These are phyloP conservation scores for Heterotilapia buettikoferi DNA, from an alignment of 2,113 vertebrate species.

Conservation along the genomic window DNA sequence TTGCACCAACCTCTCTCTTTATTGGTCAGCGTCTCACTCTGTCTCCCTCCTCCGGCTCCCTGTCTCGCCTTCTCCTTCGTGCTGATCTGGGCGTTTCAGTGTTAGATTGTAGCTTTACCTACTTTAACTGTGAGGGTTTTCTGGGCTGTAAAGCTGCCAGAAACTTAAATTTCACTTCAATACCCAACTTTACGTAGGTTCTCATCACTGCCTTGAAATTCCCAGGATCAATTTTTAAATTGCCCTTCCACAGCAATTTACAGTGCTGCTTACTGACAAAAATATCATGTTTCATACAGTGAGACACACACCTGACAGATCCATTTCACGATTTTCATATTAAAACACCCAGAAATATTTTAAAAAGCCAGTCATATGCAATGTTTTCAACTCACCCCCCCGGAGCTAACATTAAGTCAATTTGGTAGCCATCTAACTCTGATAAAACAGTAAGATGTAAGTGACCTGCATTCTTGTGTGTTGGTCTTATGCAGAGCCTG, in stretches of 20 bases:
- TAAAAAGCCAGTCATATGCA: neutral
- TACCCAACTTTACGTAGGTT: neutral
- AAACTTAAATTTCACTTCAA: neutral
- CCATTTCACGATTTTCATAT: neutral
- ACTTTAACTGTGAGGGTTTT: neutral
- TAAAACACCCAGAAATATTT: neutral
- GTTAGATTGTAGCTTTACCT: neutral
- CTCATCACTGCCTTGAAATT: neutral
- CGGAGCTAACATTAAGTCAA: neutral
- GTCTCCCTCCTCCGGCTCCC: accelerated
- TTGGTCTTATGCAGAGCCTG: neutral
- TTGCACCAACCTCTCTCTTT: neutral
- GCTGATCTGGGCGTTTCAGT: neutral
- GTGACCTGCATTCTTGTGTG: neutral
- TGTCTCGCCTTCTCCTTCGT: neutral
- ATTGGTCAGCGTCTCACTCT: neutral
- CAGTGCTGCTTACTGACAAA: neutral
- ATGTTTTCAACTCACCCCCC: neutral
- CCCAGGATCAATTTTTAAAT: neutral
- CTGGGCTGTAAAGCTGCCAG: neutral
- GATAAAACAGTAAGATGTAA: neutral
- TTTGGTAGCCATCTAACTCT: neutral
- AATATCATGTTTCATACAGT: neutral
- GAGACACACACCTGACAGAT: neutral
- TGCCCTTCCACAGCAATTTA: neutral